phyloP scores from a whole-genome alignment of 1,140 invertebrate genomes.

The Drepana arcuata region DNA sequence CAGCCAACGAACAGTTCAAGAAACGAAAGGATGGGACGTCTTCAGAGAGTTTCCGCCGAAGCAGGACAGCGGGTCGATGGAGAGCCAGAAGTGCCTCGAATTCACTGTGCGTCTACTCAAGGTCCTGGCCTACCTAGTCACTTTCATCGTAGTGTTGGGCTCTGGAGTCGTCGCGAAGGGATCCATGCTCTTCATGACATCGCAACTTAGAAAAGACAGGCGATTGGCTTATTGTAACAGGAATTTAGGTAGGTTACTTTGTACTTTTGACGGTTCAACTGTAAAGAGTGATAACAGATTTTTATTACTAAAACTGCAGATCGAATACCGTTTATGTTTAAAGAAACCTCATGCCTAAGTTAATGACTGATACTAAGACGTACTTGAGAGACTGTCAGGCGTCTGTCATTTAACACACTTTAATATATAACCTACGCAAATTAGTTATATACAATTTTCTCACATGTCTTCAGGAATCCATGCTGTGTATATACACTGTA shows the following conservation, averaged over 20 bases:
- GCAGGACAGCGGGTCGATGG: slow-evolving; percentile 90
- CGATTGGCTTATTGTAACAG: slow-evolving; percentile 86
- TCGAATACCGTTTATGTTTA: not conserved
- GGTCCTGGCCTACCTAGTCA: slow-evolving; percentile 86
- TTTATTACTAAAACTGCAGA: not conserved
- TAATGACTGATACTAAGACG: no score
- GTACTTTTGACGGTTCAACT: not conserved
- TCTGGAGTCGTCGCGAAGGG: slow-evolving; percentile 90
- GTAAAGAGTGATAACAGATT: not conserved
- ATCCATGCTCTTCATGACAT: slow-evolving; percentile 92
- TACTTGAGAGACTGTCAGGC: no score
- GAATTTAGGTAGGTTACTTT: slow-evolving; percentile 78
- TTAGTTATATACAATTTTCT: no score
- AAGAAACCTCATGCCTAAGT: no score
- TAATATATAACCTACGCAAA: no score
- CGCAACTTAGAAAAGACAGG: slow-evolving; percentile 84
- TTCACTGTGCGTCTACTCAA: slow-evolving; percentile 90
- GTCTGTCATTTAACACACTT: no score
- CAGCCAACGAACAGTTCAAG: slow-evolving; percentile 87
- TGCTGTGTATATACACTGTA: no score
- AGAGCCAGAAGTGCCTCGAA: slow-evolving; percentile 88
- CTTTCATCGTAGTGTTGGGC: slow-evolving; percentile 87
- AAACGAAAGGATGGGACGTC: slow-evolving; percentile 97
- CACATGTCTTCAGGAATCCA: no score
- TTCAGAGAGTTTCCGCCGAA: slow-evolving; percentile 92